These are phyloP conservation scores for Drosophila parvula DNA, from an alignment of 1,140 invertebrate species.

Conservation along the genomic window DNA sequence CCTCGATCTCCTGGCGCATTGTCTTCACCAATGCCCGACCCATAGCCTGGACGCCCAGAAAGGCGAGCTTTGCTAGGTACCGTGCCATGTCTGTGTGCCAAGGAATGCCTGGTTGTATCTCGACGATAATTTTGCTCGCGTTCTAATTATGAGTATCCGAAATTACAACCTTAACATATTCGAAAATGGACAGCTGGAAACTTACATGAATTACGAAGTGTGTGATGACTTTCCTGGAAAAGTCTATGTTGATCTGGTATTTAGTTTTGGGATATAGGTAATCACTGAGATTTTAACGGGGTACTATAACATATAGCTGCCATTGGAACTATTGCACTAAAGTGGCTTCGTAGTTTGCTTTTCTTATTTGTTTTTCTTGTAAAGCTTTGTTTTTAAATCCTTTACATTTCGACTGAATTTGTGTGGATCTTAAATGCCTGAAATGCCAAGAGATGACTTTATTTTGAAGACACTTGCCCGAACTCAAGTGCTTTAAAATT, in stretches of 20 bases:
- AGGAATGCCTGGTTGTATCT: conserved; percentile 6
- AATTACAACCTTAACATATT: conserved; percentile 29
- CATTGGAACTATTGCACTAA: too few relatives aligned
- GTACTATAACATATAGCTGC: too few relatives aligned
- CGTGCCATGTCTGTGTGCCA: conserved; percentile 42
- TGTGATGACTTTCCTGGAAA: background rate
- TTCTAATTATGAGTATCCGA: conserved; percentile 19
- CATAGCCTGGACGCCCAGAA: conserved; percentile 45
- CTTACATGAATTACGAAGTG: conserved; percentile 6
- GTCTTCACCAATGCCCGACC: conserved; percentile 60
- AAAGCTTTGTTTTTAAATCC: background rate
- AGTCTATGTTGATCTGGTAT: background rate
- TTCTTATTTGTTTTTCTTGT: too few relatives aligned
- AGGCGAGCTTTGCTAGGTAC: conserved; percentile 49
- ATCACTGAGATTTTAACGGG: too few relatives aligned
- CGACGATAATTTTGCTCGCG: conserved; percentile 23
- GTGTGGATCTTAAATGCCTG: background rate
- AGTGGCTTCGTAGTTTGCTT: background rate
- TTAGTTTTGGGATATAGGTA: too few relatives aligned
- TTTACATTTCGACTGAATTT: background rate
- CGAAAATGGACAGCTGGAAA: conserved; percentile 13
- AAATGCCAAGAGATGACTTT: background rate
- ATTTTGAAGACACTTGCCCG: conserved; percentile 11
- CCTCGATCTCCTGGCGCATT: conserved; percentile 61
- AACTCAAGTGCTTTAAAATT: conserved; percentile 3